Evolutionary conservation across 2,113 vertebrate genomes (phyloP), one percentile per base, ranked within the genome.

Genomic region (Cariama cristata): DNA sequence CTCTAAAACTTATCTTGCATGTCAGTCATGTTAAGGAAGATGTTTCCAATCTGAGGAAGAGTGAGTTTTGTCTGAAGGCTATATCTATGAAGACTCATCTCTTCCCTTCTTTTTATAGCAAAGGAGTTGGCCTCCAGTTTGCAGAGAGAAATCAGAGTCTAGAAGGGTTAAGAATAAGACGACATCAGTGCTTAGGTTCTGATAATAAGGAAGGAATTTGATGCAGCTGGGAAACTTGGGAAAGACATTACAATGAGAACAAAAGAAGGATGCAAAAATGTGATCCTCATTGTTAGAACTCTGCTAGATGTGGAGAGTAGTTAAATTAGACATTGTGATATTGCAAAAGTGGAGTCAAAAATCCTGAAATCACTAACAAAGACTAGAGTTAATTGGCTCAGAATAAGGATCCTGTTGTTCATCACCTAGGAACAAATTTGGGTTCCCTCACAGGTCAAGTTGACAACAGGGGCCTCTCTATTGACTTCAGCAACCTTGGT

Each of bases 21-120:
- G 32, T 84, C 79, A 91, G 50, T 66, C 45, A 33, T 69, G 42
- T 67, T 86, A 80, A 59, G 1, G 26, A 28, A 81, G 27, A 60
- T 95, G 79, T 86, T 95, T 91, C 38, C 42, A 71, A 19, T 83
- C 77, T 95, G 67, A 92, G 69, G 79, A 86, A 73, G 66, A 49
- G 6, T 22, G 44, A 88, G 44, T 68, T 90, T 86, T 68, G 30
- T 86, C 66, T 75, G 82, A 92, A 88, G 40, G 12, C 26, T 67
- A 12, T 28, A 19, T 38, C 68, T 79, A 40, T 42, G 47, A 87
- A 75, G 12, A 87, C 23, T 11, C 53, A 86, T n/a, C 5, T 66
- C 45, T 73, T 92, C 49, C 35, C 20, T 74, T 82, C 47, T 76
- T 84, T 91, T 88, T 47, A 32, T 17, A 33, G 33, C 32, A 56